These are phyloP conservation scores for Aphrophora alni DNA, from an alignment of 2,888 invertebrate genomes.

Conservation along the genomic window DNA sequence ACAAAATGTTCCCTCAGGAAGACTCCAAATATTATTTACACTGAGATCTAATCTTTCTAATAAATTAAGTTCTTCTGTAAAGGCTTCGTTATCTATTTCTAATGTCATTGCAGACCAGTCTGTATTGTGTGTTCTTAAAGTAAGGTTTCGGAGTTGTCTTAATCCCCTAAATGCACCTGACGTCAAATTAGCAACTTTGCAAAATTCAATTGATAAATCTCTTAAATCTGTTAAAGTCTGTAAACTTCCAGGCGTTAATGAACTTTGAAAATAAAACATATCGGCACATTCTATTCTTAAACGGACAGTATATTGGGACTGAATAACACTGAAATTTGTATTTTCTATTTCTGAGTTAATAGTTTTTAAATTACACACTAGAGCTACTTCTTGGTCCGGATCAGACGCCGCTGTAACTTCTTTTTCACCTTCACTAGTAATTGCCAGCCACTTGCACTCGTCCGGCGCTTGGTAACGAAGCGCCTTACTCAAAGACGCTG, in stretches of 20 bases:
- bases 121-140: constrained; percentile 82
- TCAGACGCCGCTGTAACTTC: constrained; percentile 49
- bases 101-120: constrained; percentile 84
- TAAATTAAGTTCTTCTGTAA: constrained; percentile 74
- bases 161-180: constrained; percentile 83
- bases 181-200: constrained; percentile 81
- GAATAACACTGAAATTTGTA: constrained; percentile 83
- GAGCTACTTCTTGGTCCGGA: constrained; percentile 66
- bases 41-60: constrained; percentile 77
- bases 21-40: constrained; percentile 80
- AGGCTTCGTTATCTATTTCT: constrained; percentile 75
- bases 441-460: constrained; percentile 79
- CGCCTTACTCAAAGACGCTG: constrained; percentile 66
- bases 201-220: constrained; percentile 80
- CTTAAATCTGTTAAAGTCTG: constrained; percentile 76
- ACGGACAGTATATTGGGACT: constrained; percentile 79
- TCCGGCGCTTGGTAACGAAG: constrained; percentile 78
- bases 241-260: constrained; percentile 77
- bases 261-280: constrained; percentile 80
- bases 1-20: constrained; percentile 79
- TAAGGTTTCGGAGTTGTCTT: constrained; percentile 77
- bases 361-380: constrained; percentile 75
- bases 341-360: constrained; percentile 83
- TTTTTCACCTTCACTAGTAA: constrained; percentile 63
- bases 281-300: constrained; percentile 81